Base-by-base conservation (phyloP, 2,888 invertebrate species). In the Helleia helle region DNA sequence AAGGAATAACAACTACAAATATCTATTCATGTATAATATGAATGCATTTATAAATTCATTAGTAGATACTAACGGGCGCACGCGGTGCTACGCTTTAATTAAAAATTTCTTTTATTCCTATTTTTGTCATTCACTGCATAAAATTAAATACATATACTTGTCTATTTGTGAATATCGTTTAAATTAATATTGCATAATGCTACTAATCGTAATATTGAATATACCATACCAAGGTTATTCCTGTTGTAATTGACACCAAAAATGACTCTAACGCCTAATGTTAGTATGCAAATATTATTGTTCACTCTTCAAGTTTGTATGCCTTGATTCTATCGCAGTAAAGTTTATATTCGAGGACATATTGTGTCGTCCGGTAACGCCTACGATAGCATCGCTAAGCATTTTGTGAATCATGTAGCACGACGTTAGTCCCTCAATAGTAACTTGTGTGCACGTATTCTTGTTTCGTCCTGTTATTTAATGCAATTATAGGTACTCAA, bases 281-380 rank as follows among this genome's bases (percentile, higher is more conserved):
- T 30, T 37, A 34, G 40, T 40, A 43, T 43, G 40, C 37, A 37
- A 42, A 42, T 39, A 42, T 27, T 34, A 15, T 27, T 22, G 22
- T 22, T 22, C 26, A 8, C 28, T 18, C 18, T 30, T 22, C 40
- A 17, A 30, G 31, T 11, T 8, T 18, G 17, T 37, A 18, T 15
- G 26, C 38, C 38, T 22, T 40, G 43, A 26, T 9, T 8, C 22
- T n/a, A 27, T 30, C 8, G 36, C 18, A 18, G 7, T 34, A 34
- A 22, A 22, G 34, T 34, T 11, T 12, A 34, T 12, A 18, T 11
- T 31, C 5, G 31, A 2, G 7, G 9, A 15, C 2, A 8, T 29
- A 5, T 29, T 13, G 8, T n/a, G 9, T 22, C 34, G 6, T 13
- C 34, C 12, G 11, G 18, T 6, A 22, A 34, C 34, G 22, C 34